These are phyloP conservation scores for Drosophila rubida DNA, from an alignment of 2,888 invertebrate species.

Conservation along the genomic window DNA sequence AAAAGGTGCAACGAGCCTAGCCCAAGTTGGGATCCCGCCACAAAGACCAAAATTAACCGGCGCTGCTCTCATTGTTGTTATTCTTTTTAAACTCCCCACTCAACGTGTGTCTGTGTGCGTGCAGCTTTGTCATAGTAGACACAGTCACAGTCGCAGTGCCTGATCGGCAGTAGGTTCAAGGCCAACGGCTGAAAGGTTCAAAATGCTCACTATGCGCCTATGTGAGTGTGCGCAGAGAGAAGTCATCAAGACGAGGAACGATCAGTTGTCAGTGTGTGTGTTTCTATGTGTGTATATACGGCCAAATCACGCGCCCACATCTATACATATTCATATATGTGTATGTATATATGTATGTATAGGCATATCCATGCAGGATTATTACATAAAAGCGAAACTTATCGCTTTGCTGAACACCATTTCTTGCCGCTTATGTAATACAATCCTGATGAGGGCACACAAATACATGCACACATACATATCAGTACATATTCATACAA, in stretches of 20 bases:
- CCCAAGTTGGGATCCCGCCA: conserved; percentile 38
- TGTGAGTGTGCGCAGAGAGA: conserved; percentile 23
- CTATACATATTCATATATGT: too few relatives aligned
- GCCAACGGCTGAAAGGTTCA: conserved; percentile 75
- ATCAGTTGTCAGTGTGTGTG: conserved; percentile 1
- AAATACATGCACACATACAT: not conserved
- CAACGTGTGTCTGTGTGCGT: conserved; percentile 14
- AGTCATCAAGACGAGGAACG: conserved; percentile 28
- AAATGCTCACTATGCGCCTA: conserved; percentile 41
- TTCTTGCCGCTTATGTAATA: conserved; percentile 73
- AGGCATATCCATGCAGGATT: conserved; percentile 26
- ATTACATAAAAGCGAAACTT: conserved; percentile 48
- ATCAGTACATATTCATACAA: conserved; percentile 20
- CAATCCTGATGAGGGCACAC: conserved; percentile 57
- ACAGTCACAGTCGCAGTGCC: conserved; percentile 29
- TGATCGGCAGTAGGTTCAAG: conserved; percentile 74
- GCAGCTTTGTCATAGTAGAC: conserved; percentile 20
- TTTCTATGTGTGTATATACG: not conserved
- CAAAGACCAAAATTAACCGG: conserved; percentile 45
- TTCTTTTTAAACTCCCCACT: conserved; percentile 58
- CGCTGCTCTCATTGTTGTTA: conserved; percentile 31
- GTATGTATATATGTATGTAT: conserved; percentile 13
- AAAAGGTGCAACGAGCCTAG: conserved; percentile 35
- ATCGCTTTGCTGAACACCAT: conserved; percentile 50
- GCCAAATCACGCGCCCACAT: conserved; percentile 45